Conservation (phyloP, 2,888 invertebrate species). For the Apamea monoglypha region DNA sequence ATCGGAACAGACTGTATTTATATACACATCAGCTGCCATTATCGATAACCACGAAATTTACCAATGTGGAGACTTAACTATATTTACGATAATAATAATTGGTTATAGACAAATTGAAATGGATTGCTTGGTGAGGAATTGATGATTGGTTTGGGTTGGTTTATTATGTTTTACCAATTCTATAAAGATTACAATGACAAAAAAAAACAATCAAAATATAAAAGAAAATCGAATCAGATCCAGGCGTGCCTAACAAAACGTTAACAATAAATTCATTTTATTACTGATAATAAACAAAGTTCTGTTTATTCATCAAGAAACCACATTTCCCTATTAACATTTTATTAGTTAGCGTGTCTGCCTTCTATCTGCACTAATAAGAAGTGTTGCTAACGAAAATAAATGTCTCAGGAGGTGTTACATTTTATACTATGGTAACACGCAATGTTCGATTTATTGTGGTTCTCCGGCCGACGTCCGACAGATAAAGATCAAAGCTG, state of each 20-base stretch:
- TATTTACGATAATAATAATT: background rate
- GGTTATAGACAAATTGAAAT: too few relatives aligned
- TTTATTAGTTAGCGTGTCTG: constrained; percentile 84
- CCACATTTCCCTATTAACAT: constrained; percentile 81
- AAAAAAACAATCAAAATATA: constrained; percentile 10
- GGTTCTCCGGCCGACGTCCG: constrained; percentile 45
- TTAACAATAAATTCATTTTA: constrained; percentile 57
- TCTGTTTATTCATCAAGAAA: constrained; percentile 76
- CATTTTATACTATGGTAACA: constrained; percentile 85
- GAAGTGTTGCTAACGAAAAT: constrained; percentile 85
- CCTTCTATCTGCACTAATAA: constrained; percentile 83
- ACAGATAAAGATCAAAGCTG: constrained; percentile 58
- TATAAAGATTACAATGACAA: background rate
- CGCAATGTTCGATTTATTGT: constrained; percentile 79
- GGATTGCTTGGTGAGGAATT: too few relatives aligned
- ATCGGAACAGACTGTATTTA: constrained; percentile 7
- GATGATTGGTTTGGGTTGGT: too few relatives aligned
- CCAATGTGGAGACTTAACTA: background rate
- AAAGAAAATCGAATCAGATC: constrained; percentile 19
- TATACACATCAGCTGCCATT: background rate
- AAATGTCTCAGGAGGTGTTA: constrained; percentile 85
- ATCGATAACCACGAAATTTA: too few relatives aligned
- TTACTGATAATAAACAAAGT: constrained; percentile 66
- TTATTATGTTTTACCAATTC: too few relatives aligned
- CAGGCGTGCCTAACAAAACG: constrained; percentile 28